Evolutionary conservation across 2,113 vertebrate genomes (phyloP).

Genomic region (Cromileptes altivelis): DNA sequence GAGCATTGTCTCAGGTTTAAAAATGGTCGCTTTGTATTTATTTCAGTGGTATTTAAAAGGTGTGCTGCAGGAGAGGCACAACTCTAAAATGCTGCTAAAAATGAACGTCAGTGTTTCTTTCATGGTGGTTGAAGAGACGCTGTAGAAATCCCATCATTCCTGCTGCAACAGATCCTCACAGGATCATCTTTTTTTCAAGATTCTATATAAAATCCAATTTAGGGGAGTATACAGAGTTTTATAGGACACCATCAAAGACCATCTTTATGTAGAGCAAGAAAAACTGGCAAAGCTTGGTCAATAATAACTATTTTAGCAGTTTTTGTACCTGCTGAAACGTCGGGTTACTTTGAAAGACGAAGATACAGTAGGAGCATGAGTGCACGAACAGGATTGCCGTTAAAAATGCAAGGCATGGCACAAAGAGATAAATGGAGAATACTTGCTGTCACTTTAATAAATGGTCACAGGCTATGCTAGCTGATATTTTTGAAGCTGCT

Average conservation of each 20-base stretch:
- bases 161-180: too few relatives aligned
- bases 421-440: slow-evolving; percentile 6
- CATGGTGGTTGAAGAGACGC: too few relatives aligned
- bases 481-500: background rate
- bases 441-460: slow-evolving; percentile 16
- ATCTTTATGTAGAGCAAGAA: background rate
- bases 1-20: background rate
- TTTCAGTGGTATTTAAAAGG: too few relatives aligned
- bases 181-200: too few relatives aligned
- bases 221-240: background rate
- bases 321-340: background rate
- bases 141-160: too few relatives aligned
- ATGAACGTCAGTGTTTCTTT: too few relatives aligned
- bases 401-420: slow-evolving; percentile 5
- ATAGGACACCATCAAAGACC: background rate
- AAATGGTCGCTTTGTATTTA: too few relatives aligned
- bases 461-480: background rate
- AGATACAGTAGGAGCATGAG: background rate
- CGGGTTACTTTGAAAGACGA: background rate
- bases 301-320: background rate
- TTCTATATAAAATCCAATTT: too few relatives aligned
- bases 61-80: too few relatives aligned
- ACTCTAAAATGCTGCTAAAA: too few relatives aligned
- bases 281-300: background rate
- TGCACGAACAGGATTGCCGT: background rate